A percentile compares a stretch with the other conserved stretches of the same genome.
These are phyloP conservation scores for Epistrophe grossulariae DNA, from an alignment of 2,888 invertebrate species.

Conservation along the genomic window DNA sequence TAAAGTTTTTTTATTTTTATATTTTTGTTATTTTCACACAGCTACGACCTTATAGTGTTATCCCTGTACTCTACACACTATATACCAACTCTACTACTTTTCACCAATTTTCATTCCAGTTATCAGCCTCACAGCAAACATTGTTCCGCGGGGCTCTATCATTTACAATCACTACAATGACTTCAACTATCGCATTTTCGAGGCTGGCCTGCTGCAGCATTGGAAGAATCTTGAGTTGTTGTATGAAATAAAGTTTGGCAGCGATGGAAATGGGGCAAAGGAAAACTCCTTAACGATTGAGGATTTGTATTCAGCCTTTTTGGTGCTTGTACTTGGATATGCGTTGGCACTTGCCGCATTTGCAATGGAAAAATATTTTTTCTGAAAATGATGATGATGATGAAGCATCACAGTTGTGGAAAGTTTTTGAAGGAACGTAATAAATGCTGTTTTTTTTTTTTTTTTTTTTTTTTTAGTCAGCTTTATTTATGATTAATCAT, in stretches of 20 bases:
- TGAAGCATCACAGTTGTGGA: background rate
- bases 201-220: conserved; percentile 65
- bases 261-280: conserved; percentile 29
- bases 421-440: conserved; percentile 32
- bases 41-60: conserved; percentile 29
- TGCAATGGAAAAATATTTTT: conserved; percentile 37
- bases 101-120: conserved; percentile 48
- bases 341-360: conserved; percentile 52
- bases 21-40: background rate
- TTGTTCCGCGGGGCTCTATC: conserved; percentile 71
- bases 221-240: conserved; percentile 62
- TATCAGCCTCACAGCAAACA: conserved; percentile 67
- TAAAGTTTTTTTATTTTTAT: conserved; percentile 43
- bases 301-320: conserved; percentile 69
- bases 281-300: conserved; percentile 57
- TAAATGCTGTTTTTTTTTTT: background rate
- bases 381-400: conserved; percentile 5
- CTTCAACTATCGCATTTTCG: conserved; percentile 71
- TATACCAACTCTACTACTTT: background rate
- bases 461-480: conserved; percentile 23
- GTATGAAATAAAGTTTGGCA: conserved; percentile 64
- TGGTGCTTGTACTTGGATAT: conserved; percentile 62
- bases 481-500: conserved; percentile 55
- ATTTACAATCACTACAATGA: conserved; percentile 74
- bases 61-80: background rate